A percentile compares a stretch with the other conserved stretches of the same genome.
These are phyloP conservation scores for Stichodactyla mertensii DNA, from an alignment of 64 coral and sea anemone species.

Conservation along the genomic window DNA sequence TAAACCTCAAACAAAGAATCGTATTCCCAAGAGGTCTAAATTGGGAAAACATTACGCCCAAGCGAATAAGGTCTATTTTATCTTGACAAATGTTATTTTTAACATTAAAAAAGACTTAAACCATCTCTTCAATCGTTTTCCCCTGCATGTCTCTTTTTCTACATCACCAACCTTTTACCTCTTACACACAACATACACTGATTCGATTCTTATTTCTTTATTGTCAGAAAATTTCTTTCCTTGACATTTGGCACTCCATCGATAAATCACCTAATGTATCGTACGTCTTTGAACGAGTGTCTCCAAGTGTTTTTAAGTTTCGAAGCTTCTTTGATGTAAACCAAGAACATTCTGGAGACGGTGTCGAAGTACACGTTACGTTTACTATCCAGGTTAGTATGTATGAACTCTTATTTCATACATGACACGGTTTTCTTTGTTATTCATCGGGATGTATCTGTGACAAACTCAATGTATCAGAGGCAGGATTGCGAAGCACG, in stretches of 20 bases:
- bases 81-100: too few relatives aligned
- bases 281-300: constrained; percentile 22
- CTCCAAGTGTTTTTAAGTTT: not conserved
- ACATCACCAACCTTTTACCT: not conserved
- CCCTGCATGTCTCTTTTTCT: not conserved
- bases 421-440: too few relatives aligned
- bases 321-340: not conserved
- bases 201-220: not conserved
- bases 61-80: too few relatives aligned
- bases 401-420: too few relatives aligned
- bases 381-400: not conserved
- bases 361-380: not conserved
- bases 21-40: too few relatives aligned
- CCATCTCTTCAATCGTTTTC: too few relatives aligned
- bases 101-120: too few relatives aligned
- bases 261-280: constrained; percentile 43
- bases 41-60: too few relatives aligned
- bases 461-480: too few relatives aligned
- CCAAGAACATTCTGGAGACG: not conserved
- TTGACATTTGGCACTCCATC: constrained; percentile 57
- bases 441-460: too few relatives aligned
- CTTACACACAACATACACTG: not conserved
- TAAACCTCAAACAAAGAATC: too few relatives aligned
- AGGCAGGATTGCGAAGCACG: too few relatives aligned
- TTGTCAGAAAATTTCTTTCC: constrained; percentile 55